Evolutionary conservation across 2,797 vertebrate species (phyloP), one percentile per base, ranked within the genome.

Genomic region (Potorous gilbertii): DNA sequence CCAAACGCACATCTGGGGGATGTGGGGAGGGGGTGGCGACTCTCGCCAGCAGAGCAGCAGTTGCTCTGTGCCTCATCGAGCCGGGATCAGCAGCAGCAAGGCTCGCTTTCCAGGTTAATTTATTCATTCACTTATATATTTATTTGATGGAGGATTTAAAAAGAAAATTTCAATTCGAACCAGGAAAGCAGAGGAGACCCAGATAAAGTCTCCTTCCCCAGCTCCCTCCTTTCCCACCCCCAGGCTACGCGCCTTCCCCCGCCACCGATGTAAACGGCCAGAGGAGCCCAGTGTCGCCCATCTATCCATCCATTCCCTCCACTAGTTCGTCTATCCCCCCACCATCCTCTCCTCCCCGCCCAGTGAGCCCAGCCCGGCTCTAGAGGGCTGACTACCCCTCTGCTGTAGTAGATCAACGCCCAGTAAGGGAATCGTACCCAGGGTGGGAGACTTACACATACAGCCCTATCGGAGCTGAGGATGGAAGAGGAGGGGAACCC

Each of bases 131-230:
- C 40, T 74, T 74, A 87, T 97, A 92, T 94, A 95, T 97, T 97
- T 96, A 94, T 96, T 96, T 96, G 92, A 91, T 92, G 90, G 55
- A 94, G 89, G n/a, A 87, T 97, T 96, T 94, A 56, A 52, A 54
- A 90, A 50, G 81, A 27, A 54, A 54, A 50, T 27, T 87, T 92
- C 94, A 55, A 1, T 96, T 95, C 92, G 87, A 95, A 57, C 62
- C 95, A 66, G 91, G 93, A 95, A 96, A 94, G 56, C 92, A 91
- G 89, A 93, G 55, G 50, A 66, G 57, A 95, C 90, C 94, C 55
- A 95, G 94, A 97, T 28, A 95, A 89, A 97, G 96, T 62, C 93
- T 24, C 59, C 92, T 40, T 56, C 59, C 54, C 10, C 92, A 96
- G 91, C 92, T 97, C 95, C n/a, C 87, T 56, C 94, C 92, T 95